Evolutionary conservation across 2,797 vertebrate genomes (phyloP).

Genomic region (Notolabrus celidotus): DNA sequence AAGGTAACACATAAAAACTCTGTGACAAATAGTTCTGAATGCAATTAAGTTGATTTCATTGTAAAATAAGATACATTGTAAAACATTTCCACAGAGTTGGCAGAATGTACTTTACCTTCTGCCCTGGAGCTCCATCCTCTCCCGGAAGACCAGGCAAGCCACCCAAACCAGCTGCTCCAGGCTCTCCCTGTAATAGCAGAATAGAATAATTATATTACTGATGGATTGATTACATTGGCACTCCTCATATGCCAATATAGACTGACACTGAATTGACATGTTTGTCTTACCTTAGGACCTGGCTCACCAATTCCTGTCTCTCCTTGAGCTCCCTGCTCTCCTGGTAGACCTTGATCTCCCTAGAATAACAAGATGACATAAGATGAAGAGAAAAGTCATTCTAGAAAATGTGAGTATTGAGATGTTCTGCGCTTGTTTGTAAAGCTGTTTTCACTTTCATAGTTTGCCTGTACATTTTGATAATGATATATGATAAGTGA

Average conservation of each 20-base stretch:
- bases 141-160: constrained; percentile 93
- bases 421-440: too few species aligned
- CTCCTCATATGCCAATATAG: neutral
- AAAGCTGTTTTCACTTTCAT: too few species aligned
- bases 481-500: too few species aligned
- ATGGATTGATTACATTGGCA: constrained; percentile 1
- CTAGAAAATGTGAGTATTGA: neutral
- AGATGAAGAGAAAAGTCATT: neutral
- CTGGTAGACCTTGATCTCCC: constrained; percentile 91
- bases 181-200: constrained; percentile 86
- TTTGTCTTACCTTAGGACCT: constrained; percentile 86
- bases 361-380: constrained; percentile 57
- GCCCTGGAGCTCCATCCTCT: constrained; percentile 92
- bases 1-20: constrained; percentile 5
- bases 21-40: neutral
- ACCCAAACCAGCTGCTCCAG: constrained; percentile 87
- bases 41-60: neutral
- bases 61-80: neutral
- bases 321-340: constrained; percentile 88
- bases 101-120: constrained; percentile 86
- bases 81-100: constrained; percentile 1
- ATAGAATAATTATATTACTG: neutral
- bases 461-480: too few species aligned
- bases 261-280: neutral
- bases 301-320: constrained; percentile 89